Evolutionary conservation across 1,140 invertebrate genomes (phyloP).

Genomic region (Anastrepha ludens): DNA sequence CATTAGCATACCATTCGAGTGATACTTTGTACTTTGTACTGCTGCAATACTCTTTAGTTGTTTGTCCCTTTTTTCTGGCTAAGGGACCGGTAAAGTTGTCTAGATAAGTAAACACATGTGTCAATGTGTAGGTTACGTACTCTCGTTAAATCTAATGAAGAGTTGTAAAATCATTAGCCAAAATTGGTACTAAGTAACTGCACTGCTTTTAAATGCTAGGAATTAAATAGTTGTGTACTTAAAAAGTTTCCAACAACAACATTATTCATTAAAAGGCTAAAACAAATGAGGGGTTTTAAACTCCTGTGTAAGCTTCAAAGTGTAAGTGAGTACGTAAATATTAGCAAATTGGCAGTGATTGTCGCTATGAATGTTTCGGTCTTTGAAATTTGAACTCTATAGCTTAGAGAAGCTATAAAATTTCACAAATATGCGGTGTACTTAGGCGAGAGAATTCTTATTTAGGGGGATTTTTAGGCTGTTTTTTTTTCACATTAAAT

Average conservation of each 20-base stretch:
- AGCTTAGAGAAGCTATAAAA: no score
- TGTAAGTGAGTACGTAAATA: no score
- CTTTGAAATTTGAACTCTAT: no score
- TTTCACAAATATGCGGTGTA: no score
- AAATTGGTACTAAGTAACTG: background rate
- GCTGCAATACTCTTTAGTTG: background rate
- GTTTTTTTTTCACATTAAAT: no score
- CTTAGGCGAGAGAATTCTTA: no score
- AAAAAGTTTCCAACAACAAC: background rate
- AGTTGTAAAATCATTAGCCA: constrained; percentile 33
- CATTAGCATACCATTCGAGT: constrained; percentile 2
- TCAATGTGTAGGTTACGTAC: background rate
- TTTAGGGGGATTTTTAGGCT: no score
- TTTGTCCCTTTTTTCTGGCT: background rate
- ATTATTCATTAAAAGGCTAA: background rate
- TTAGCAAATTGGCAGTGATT: no score
- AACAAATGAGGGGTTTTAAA: background rate
- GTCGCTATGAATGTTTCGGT: no score
- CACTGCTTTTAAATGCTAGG: background rate
- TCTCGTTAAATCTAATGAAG: constrained; percentile 3
- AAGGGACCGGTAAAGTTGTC: background rate
- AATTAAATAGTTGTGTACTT: background rate
- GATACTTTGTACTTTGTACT: background rate
- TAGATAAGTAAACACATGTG: no score
- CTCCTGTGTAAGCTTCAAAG: no score